Conservation (phyloP, 2,113 vertebrate genomes). For the Leptobrachium leishanense region DNA sequence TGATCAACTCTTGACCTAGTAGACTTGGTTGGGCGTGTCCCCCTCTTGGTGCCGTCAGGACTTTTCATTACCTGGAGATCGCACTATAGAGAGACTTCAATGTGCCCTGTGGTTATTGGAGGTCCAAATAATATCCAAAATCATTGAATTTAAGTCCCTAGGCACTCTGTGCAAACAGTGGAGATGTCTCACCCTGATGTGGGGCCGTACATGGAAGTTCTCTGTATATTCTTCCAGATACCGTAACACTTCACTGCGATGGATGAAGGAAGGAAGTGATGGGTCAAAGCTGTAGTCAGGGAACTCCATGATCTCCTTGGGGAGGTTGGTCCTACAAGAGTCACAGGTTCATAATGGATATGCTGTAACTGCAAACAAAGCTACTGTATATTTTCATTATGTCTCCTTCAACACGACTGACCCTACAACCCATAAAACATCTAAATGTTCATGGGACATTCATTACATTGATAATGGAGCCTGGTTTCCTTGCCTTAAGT, state of each 20-base stretch:
- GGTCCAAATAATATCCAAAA: too few relatives aligned
- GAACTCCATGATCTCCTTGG: slow-evolving; percentile 82
- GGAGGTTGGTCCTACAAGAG: slow-evolving; percentile 72
- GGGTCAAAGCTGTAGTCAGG: slow-evolving; percentile 73
- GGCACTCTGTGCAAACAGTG: too few relatives aligned
- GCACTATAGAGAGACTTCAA: too few relatives aligned
- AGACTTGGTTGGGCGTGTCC: too few relatives aligned
- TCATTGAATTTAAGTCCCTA: too few relatives aligned
- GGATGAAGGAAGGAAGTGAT: slow-evolving; percentile 69
- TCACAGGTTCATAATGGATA: neutral
- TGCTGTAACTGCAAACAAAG: neutral
- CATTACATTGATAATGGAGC: too few relatives aligned
- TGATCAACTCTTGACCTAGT: too few relatives aligned
- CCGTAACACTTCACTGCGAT: slow-evolving; percentile 67
- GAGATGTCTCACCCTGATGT: slow-evolving; percentile 63
- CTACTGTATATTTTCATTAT: neutral
- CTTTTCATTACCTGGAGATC: too few relatives aligned
- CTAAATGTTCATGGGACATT: too few relatives aligned
- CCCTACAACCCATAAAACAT: neutral
- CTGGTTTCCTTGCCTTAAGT: slow-evolving; percentile 57
- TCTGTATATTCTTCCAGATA: slow-evolving; percentile 72
- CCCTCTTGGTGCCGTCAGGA: too few relatives aligned
- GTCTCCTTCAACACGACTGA: neutral
- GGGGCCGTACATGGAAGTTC: slow-evolving; percentile 55
- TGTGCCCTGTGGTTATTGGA: too few relatives aligned